Evolutionary conservation across 2,113 vertebrate genomes (phyloP).

Genomic region (Apodemus speciosus): DNA sequence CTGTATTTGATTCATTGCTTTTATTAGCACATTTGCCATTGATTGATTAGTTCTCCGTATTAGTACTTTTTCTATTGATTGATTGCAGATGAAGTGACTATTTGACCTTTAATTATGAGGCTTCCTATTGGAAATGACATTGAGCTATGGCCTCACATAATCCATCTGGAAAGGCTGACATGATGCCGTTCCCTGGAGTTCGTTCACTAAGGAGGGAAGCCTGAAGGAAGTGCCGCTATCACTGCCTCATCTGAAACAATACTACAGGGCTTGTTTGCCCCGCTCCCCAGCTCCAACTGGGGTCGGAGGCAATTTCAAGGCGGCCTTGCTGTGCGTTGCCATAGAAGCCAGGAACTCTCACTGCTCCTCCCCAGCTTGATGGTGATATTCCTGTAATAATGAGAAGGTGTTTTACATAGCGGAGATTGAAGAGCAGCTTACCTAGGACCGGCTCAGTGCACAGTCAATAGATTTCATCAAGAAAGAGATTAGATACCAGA

Average conservation of each 20-base stretch:
- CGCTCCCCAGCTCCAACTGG: constrained; percentile 59
- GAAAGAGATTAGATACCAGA: constrained; percentile 20
- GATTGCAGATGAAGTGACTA: constrained; percentile 98
- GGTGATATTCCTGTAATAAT: neutral
- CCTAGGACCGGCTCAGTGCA: neutral
- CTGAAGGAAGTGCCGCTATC: constrained; percentile 84
- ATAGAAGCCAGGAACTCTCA: constrained; percentile 28
- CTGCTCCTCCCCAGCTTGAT: constrained; percentile 14
- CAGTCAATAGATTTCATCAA: constrained; percentile 16
- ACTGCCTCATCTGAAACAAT: constrained; percentile 80
- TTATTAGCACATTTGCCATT: constrained; percentile 97
- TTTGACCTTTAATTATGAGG: constrained; percentile 99
- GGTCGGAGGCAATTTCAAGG: neutral
- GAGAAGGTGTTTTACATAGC: constrained; percentile 36
- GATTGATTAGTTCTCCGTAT: constrained; percentile 91
- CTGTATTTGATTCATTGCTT: constrained; percentile 96
- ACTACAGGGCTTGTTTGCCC: constrained; percentile 68
- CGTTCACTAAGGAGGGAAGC: constrained; percentile 85
- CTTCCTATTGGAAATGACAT: constrained; percentile 92
- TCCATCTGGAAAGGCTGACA: constrained; percentile 92
- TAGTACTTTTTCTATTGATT: constrained; percentile 96
- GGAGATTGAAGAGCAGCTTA: neutral
- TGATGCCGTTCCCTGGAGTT: constrained; percentile 93
- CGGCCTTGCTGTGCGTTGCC: constrained; percentile 51
- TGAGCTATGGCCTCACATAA: constrained; percentile 92